Evolutionary conservation across 2,797 vertebrate genomes (phyloP), one percentile per base, ranked within the genome.

Genomic region (Characodon lateralis): DNA sequence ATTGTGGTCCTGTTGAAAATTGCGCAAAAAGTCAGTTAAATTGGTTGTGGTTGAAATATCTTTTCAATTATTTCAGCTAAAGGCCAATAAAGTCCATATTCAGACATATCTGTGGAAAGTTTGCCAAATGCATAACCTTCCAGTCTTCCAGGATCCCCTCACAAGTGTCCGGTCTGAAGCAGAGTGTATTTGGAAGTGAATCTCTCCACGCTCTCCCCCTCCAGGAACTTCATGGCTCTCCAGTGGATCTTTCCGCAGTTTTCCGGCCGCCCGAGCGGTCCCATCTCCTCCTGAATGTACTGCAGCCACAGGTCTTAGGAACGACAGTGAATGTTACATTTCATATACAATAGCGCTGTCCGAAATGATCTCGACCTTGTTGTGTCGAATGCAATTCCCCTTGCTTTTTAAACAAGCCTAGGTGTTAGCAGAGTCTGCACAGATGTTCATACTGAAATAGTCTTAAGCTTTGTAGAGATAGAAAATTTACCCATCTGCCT

Each of bases 211-310:
- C 94, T 87, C 43, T 96, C 95, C 41, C 96, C 97, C 73, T 96
- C 95, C 83, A 99, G 85, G 75, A 95, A 95, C 93, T 97, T 98
- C 96, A 98, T 95, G 76, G 98, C 98, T 90, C 98, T 96, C 98
- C 98, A 99, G 91, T 99, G 96, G 90, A 99, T 96, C 88, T 94
- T 96, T 58, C 96, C 96, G 3, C 96, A 97, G 87, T 97, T 97
- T 88, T 97, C 96, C 4, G 96, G 96, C 91, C 95, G 97, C 10
- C 98, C 98, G 1, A 93, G 89, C 0, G 92, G 84, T 77, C 82
- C 95, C 82, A 96, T 88, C 89, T 99, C 98, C 83, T 97, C 97
- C 87, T 94, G 95, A 82, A 99, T 96, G 85, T 99, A 99, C 87
- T 96, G 95, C 87, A 99, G 93, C 98, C 98, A 99, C 77, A 99